Evolutionary conservation across 2,888 invertebrate species (phyloP).

Genomic region (Balanococcus diminutus): DNA sequence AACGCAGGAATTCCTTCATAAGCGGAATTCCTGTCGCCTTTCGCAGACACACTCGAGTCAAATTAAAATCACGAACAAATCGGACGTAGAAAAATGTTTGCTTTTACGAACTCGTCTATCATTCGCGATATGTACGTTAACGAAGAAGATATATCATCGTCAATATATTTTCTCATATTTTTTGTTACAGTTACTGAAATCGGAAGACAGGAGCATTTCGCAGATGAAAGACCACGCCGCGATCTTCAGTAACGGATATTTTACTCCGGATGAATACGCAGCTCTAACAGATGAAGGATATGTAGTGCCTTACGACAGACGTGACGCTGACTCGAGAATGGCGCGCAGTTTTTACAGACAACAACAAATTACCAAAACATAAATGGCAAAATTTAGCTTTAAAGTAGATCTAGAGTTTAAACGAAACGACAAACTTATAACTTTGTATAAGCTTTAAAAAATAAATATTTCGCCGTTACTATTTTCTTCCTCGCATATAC

Average conservation of each 20-base stretch:
- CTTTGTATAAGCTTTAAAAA: constrained; percentile 42
- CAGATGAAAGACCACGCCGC: constrained; percentile 44
- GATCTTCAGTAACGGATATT: constrained; percentile 11
- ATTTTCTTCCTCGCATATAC: not conserved
- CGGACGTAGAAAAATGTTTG: not conserved
- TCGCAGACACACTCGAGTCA: not conserved
- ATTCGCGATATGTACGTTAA: not conserved
- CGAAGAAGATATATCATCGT: not conserved
- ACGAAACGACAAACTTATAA: constrained; percentile 33
- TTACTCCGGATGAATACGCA: constrained; percentile 1
- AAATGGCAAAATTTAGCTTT: constrained; percentile 23
- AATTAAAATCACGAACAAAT: not conserved
- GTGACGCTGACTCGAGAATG: constrained; percentile 47
- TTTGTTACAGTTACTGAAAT: constrained; percentile 44
- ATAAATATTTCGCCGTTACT: constrained; percentile 40
- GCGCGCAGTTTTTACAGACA: constrained; percentile 44
- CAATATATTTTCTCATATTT: constrained; percentile 21
- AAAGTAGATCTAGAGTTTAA: constrained; percentile 33
- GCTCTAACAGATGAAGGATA: constrained; percentile 38
- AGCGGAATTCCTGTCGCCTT: not conserved
- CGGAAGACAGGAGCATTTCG: constrained; percentile 31
- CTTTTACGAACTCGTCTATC: constrained; percentile 20
- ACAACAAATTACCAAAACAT: constrained; percentile 47
- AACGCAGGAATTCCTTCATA: not conserved
- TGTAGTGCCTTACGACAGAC: constrained; percentile 24